Evolutionary conservation across 1,140 invertebrate genomes (phyloP).

Genomic region (Drosophila grimshawi): DNA sequence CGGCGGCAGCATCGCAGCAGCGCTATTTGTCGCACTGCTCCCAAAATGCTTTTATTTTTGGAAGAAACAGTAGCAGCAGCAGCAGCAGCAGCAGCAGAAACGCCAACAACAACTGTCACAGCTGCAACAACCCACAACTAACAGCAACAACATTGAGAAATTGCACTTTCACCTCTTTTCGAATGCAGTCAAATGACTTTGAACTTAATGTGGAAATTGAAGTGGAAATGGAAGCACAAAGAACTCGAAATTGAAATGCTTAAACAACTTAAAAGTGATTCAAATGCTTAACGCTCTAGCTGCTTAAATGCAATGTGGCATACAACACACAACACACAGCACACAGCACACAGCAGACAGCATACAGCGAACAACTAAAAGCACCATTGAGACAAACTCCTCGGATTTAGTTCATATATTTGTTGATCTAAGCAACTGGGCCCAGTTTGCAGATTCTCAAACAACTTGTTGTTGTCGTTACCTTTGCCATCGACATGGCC

Average conservation of each 20-base stretch:
- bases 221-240: background rate
- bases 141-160: constrained; percentile 20
- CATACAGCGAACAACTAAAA: background rate
- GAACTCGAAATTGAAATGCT: background rate
- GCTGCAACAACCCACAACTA: constrained; percentile 7
- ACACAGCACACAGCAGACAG: background rate
- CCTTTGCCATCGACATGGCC: constrained; percentile 27
- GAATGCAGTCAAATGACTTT: constrained; percentile 1
- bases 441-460: constrained; percentile 8
- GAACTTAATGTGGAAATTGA: background rate
- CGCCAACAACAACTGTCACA: constrained; percentile 32
- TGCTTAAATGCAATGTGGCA: constrained; percentile 4
- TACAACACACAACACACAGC: background rate
- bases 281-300: background rate
- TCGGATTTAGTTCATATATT: background rate
- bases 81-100: constrained; percentile 24
- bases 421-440: constrained; percentile 34
- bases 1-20: constrained; percentile 31
- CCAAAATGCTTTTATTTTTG: constrained; percentile 80
- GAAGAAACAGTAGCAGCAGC: constrained; percentile 53
- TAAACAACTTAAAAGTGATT: background rate
- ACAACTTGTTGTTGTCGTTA: constrained; percentile 34
- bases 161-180: constrained; percentile 31
- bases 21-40: constrained; percentile 68
- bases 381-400: constrained; percentile 6